Evolutionary conservation across 2,797 vertebrate genomes (phyloP).

Genomic region (Eutrigla gurnardus): DNA sequence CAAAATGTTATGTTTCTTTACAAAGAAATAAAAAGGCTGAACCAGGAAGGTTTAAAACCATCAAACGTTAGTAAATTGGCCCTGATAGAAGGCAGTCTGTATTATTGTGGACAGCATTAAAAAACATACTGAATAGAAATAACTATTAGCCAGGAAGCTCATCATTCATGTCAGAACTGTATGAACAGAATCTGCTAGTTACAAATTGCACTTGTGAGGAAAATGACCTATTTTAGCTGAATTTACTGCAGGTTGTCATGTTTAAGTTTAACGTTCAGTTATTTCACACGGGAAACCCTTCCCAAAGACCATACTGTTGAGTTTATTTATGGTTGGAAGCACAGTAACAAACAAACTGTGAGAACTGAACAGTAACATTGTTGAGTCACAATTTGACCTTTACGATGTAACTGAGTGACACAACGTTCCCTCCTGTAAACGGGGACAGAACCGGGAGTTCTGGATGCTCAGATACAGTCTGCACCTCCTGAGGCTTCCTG

Average conservation of each 20-base stretch:
- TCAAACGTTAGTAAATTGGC: slow-evolving; percentile 44
- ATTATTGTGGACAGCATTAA: slow-evolving; percentile 18
- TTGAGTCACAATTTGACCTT: slow-evolving; percentile 11
- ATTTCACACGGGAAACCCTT: neutral
- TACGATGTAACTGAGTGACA: slow-evolving; percentile 5
- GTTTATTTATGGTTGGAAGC: slow-evolving; percentile 50
- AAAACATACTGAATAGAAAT: slow-evolving; percentile 3
- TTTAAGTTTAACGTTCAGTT: neutral
- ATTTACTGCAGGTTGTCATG: neutral
- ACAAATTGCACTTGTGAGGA: neutral
- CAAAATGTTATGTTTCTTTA: slow-evolving; percentile 49
- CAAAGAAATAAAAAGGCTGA: slow-evolving; percentile 63
- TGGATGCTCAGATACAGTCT: slow-evolving; percentile 23
- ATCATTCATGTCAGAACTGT: neutral
- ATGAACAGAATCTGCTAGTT: neutral
- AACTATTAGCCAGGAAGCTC: slow-evolving; percentile 29
- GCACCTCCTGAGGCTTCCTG: slow-evolving; percentile 20
- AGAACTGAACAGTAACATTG: slow-evolving; percentile 8
- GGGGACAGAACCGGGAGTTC: slow-evolving; percentile 27
- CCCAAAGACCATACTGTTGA: neutral
- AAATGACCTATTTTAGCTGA: neutral
- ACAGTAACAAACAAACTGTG: slow-evolving; percentile 22
- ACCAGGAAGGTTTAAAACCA: slow-evolving; percentile 41
- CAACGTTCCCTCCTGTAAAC: slow-evolving; percentile 38
- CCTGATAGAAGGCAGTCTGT: slow-evolving; percentile 37